A percentile compares a stretch with the other conserved stretches of the same genome.
Evolutionary conservation across 2,113 vertebrate species (phyloP).

Genomic region (Uria aalge): DNA sequence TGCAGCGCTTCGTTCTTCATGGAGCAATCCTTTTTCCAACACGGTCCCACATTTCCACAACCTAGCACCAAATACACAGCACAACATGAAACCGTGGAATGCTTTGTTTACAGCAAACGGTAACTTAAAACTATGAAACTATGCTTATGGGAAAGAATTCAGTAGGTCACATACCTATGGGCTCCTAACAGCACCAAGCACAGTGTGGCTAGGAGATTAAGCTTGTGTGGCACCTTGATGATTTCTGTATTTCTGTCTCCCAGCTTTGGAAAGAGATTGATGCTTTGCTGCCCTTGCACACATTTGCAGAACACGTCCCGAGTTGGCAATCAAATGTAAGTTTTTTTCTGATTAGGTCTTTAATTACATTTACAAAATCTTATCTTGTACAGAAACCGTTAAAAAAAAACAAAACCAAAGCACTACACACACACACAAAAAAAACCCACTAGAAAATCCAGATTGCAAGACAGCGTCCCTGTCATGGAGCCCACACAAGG

Average conservation of each 20-base stretch:
- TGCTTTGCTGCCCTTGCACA: background rate
- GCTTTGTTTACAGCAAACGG: background rate
- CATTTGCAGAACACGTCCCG: rapidly evolving
- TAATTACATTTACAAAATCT: background rate
- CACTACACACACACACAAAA: background rate
- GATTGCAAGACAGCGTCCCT: background rate
- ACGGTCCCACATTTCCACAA: background rate
- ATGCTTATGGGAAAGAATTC: background rate
- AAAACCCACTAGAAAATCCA: background rate
- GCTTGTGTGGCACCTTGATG: background rate
- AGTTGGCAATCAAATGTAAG: rapidly evolving
- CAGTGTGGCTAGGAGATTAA: background rate
- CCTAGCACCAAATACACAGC: background rate
- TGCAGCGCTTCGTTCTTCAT: rapidly evolving
- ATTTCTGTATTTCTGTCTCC: background rate
- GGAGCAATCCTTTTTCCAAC: background rate
- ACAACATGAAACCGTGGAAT: background rate
- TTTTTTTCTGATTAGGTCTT: background rate
- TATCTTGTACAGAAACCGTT: background rate
- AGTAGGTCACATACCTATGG: background rate
- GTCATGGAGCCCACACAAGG: background rate
- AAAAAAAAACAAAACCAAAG: too few relatives aligned
- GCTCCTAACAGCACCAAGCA: background rate
- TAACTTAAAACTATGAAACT: background rate
- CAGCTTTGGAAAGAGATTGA: background rate